These are phyloP conservation scores for Tragelaphus buxtoni DNA, from an alignment of 2,113 vertebrate species.

Conservation along the genomic window DNA sequence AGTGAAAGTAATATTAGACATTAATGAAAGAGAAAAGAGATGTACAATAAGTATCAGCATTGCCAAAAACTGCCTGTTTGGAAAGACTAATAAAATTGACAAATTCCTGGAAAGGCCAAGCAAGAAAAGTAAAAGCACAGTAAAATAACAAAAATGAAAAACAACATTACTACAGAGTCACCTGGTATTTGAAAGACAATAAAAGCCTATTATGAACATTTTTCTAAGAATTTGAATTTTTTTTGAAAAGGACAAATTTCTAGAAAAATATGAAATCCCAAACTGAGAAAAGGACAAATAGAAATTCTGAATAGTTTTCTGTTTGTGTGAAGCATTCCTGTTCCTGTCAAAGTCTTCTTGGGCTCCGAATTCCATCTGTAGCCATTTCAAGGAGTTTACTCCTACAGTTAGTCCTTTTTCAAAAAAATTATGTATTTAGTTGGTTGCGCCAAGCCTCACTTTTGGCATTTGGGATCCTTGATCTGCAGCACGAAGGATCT, in stretches of 20 bases:
- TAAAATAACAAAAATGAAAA: neutral
- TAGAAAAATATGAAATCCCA: neutral
- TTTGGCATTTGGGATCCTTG: neutral
- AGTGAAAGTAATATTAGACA: neutral
- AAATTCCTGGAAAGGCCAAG: neutral
- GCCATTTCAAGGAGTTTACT: neutral
- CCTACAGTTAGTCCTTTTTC: neutral
- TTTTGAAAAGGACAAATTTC: neutral
- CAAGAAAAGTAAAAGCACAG: neutral
- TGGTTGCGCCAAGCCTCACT: accelerated
- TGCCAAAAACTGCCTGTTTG: neutral
- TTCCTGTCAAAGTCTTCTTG: neutral
- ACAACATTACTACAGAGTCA: neutral
- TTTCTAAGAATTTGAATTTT: neutral
- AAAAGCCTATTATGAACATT: neutral
- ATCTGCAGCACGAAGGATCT: neutral
- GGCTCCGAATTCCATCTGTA: neutral
- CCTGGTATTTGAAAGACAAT: neutral
- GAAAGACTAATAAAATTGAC: neutral
- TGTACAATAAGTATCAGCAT: neutral
- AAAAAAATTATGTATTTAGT: neutral
- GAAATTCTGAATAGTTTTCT: neutral
- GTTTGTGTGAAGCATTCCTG: neutral
- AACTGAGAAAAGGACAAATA: neutral
- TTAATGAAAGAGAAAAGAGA: neutral